These are phyloP conservation scores for Anhinga anhinga DNA, from an alignment of 2,113 vertebrate species.

Conservation along the genomic window DNA sequence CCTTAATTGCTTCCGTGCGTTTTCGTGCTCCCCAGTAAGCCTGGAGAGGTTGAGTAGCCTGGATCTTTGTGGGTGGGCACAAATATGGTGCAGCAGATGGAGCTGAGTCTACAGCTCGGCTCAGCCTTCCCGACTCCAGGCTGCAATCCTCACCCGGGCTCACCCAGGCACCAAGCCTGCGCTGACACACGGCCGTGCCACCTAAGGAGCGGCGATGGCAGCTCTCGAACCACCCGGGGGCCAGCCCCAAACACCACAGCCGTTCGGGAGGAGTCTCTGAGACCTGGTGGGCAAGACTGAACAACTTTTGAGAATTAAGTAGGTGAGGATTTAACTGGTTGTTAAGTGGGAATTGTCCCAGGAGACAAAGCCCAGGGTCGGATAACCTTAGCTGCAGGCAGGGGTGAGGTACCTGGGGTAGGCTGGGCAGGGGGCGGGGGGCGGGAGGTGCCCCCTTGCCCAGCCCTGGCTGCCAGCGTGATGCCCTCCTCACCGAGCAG, in stretches of 20 bases:
- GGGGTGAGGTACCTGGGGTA: not conserved
- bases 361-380: not conserved
- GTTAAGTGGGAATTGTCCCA: not conserved
- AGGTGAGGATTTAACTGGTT: not conserved
- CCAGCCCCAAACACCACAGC: not conserved
- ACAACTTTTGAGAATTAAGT: not conserved
- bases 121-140: not conserved
- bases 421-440: not conserved
- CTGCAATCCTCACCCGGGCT: not conserved
- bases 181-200: too few relatives aligned
- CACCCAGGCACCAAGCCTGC: not conserved
- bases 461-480: not conserved
- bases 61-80: not conserved
- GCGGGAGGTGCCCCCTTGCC: not conserved
- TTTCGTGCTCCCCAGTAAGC: not conserved
- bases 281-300: not conserved
- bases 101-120: not conserved
- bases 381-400: not conserved
- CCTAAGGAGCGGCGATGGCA: not conserved
- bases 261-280: not conserved
- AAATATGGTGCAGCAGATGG: not conserved
- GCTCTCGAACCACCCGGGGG: not conserved
- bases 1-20: not conserved
- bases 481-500: not conserved
- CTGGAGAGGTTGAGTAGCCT: not conserved